Conservation (phyloP, 37 sponge, comb jelly and placozoan species). For the Cliona cf. orientalis region DNA sequence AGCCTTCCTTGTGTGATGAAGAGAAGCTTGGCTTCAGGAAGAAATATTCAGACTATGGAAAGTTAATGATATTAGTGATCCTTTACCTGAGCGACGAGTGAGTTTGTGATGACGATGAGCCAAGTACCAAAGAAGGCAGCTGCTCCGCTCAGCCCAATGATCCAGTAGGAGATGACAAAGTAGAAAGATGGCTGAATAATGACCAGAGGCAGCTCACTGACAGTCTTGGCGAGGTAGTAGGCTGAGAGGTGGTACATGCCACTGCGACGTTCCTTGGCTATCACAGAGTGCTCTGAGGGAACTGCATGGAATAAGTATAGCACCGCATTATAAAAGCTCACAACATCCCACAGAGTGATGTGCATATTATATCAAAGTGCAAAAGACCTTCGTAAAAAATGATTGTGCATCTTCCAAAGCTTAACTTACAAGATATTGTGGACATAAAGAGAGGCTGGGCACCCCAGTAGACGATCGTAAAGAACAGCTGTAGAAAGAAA, state of each 20-base stretch:
- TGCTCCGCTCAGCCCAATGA: conserved; percentile 45
- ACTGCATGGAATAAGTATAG: conserved; percentile 20
- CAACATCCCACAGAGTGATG: too few relatives aligned
- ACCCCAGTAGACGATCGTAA: conserved; percentile 50
- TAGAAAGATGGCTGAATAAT: conserved; percentile 48
- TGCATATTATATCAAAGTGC: too few relatives aligned
- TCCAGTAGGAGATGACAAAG: conserved; percentile 41
- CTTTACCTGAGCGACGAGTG: conserved; percentile 39
- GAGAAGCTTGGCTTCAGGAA: too few relatives aligned
- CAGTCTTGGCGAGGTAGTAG: conserved; percentile 78
- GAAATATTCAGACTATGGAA: too few relatives aligned
- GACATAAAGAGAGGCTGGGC: conserved; percentile 29
- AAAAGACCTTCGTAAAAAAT: not conserved
- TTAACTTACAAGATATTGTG: conserved; percentile 1
- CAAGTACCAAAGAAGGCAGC: conserved; percentile 46
- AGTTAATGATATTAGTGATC: too few relatives aligned
- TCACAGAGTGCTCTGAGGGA: conserved; percentile 45
- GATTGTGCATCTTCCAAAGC: too few relatives aligned
- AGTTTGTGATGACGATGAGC: conserved; percentile 28
- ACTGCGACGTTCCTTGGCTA: conserved; percentile 65
- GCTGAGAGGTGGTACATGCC: conserved; percentile 79
- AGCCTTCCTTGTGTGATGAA: too few relatives aligned
- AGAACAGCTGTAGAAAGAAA: conserved; percentile 57
- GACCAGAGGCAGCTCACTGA: conserved; percentile 76
- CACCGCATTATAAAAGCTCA: not conserved